These are phyloP conservation scores for Clanis bilineata DNA, from an alignment of 2,888 invertebrate species.

Conservation along the genomic window DNA sequence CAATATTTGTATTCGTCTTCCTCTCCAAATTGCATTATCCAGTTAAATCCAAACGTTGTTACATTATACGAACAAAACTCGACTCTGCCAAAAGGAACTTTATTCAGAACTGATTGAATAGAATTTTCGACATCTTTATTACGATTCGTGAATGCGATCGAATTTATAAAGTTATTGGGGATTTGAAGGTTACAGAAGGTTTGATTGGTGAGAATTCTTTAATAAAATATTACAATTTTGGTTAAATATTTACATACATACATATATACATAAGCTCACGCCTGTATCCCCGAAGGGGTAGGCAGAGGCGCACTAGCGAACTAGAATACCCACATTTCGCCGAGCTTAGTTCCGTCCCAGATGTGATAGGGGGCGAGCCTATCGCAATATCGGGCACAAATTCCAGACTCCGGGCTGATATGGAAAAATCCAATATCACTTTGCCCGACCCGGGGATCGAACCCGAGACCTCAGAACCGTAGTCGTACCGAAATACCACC, in stretches of 20 bases:
- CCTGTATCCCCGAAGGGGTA: not conserved
- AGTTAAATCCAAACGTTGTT: constrained; percentile 44
- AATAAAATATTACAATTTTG: not conserved
- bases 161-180: not conserved
- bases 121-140: constrained; percentile 15
- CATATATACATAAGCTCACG: too few species aligned
- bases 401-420: too few species aligned
- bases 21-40: constrained; percentile 49
- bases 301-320: too few species aligned
- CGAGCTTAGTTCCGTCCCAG: too few species aligned
- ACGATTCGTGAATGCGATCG: not conserved
- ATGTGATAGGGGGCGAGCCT: too few species aligned
- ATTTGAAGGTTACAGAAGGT: not conserved
- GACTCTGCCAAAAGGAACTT: constrained; percentile 25
- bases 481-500: too few species aligned
- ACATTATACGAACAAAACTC: constrained; percentile 44
- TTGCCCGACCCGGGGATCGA: too few species aligned
- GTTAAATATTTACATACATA: not conserved
- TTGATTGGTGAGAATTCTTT: not conserved
- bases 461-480: too few species aligned
- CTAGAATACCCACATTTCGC: too few species aligned
- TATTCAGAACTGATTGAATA: constrained; percentile 29
- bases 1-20: constrained; percentile 25
- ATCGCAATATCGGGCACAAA: too few species aligned
- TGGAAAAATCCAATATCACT: too few species aligned